These are phyloP conservation scores for Caenorhabditis tropicalis DNA, from an alignment of 1,140 invertebrate species.

Conservation along the genomic window DNA sequence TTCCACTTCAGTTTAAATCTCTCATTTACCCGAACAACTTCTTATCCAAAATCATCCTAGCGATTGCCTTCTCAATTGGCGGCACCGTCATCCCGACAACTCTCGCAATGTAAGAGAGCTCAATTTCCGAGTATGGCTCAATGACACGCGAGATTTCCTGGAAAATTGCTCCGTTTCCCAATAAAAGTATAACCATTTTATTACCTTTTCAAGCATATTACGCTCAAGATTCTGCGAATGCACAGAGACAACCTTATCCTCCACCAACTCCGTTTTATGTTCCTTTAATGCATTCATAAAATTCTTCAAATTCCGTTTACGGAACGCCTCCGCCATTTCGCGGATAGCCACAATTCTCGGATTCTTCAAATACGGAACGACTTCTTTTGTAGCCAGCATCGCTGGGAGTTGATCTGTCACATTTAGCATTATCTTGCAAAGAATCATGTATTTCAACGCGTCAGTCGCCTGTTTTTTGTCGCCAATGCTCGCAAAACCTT, in stretches of 20 bases:
- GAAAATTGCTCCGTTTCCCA: conserved; percentile 76
- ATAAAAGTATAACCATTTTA: not conserved
- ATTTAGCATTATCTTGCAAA: conserved; percentile 65
- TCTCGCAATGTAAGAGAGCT: conserved; percentile 43
- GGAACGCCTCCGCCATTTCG: conserved; percentile 90
- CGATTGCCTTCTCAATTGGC: conserved; percentile 91
- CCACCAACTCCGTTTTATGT: conserved; percentile 82
- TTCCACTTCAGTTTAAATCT: not conserved
- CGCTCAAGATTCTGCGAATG: conserved; percentile 95
- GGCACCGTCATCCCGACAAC: conserved; percentile 15
- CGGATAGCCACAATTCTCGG: conserved; percentile 94
- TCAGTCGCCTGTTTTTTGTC: conserved; percentile 6
- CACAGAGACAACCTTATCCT: conserved; percentile 90
- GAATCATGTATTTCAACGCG: conserved; percentile 47
- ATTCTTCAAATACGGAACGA: conserved; percentile 91
- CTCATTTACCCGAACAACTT: conserved; percentile 75
- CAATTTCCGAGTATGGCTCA: conserved; percentile 49
- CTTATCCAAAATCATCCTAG: conserved; percentile 99
- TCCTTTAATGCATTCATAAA: conserved; percentile 83
- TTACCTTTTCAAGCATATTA: conserved; percentile 72
- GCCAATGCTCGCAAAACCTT: conserved; percentile 73
- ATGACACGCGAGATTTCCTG: conserved; percentile 50
- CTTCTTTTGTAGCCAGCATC: conserved; percentile 92
- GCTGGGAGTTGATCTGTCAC: conserved; percentile 91
- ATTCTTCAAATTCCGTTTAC: conserved; percentile 92